These are phyloP conservation scores for Oikopleura dioica DNA, from an alignment of 23 tunicate species.

Conservation along the genomic window DNA sequence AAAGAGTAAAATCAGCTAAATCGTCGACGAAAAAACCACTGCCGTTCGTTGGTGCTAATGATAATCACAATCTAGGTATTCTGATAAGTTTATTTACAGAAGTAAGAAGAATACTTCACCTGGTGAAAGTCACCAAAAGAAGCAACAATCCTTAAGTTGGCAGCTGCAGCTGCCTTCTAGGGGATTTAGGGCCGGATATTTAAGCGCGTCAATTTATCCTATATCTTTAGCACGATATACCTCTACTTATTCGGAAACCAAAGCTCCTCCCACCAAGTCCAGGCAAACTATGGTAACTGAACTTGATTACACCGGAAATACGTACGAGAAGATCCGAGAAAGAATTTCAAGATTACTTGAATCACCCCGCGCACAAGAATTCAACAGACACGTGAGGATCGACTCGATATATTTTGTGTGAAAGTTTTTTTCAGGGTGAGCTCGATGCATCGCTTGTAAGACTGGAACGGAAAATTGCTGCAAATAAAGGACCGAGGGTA, in stretches of 20 bases:
- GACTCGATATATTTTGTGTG: neutral
- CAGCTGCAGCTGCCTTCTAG: too few relatives aligned
- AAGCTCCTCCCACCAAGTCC: too few relatives aligned
- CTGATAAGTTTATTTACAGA: too few relatives aligned
- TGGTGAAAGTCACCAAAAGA: too few relatives aligned
- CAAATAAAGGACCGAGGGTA: neutral
- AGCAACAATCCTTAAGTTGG: too few relatives aligned
- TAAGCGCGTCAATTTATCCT: too few relatives aligned
- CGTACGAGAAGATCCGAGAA: conserved; percentile 78
- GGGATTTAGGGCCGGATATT: too few relatives aligned
- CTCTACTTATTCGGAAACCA: too few relatives aligned
- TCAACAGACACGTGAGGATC: neutral
- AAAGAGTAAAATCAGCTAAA: too few relatives aligned
- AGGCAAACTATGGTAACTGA: too few relatives aligned
- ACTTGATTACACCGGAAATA: neutral
- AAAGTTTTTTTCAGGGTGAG: neutral
- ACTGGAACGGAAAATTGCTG: neutral
- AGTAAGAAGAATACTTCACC: too few relatives aligned
- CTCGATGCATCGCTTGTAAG: neutral
- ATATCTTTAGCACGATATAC: too few relatives aligned
- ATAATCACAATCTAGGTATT: neutral
- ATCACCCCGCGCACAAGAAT: conserved; percentile 37
- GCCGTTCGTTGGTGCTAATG: neutral
- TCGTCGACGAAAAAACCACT: conserved; percentile 1
- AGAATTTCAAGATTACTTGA: conserved; percentile 38